Percentiles rank a stretch among this genome's conserved stretches.
Evolutionary conservation across 2,797 vertebrate species (phyloP).

Genomic region (Anguilla pacifica): DNA sequence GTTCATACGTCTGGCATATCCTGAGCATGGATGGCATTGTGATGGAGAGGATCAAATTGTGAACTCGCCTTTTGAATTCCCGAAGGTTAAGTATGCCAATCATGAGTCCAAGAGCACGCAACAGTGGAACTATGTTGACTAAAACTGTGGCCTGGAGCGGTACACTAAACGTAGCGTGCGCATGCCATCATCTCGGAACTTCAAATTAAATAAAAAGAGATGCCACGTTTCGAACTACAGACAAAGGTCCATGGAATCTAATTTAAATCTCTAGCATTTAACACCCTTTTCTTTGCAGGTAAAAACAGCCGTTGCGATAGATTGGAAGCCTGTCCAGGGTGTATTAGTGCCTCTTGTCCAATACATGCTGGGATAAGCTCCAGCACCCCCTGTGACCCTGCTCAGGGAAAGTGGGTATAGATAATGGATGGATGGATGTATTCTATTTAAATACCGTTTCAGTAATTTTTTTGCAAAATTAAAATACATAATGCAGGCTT

Average conservation of each 20-base stretch:
- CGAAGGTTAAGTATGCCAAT: background rate
- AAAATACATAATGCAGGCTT: background rate
- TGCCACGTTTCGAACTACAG: no score
- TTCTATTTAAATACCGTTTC: background rate
- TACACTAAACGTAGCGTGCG: background rate
- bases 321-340: no score
- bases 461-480: background rate
- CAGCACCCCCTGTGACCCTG: no score
- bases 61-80: background rate
- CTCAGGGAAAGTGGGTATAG: no score
- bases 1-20: background rate
- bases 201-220: no score
- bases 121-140: background rate
- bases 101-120: background rate
- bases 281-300: no score
- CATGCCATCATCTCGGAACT: background rate
- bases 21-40: background rate
- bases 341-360: no score
- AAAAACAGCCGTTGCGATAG: no score
- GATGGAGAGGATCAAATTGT: background rate
- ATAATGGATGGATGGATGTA: background rate
- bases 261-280: no score
- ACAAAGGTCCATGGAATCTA: no score
- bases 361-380: no score
- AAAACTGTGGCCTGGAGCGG: background rate